A percentile compares a stretch with the other conserved stretches of the same genome.
Conservation (phyloP, 2,888 invertebrate species). For the Meteorus cinctellus region DNA sequence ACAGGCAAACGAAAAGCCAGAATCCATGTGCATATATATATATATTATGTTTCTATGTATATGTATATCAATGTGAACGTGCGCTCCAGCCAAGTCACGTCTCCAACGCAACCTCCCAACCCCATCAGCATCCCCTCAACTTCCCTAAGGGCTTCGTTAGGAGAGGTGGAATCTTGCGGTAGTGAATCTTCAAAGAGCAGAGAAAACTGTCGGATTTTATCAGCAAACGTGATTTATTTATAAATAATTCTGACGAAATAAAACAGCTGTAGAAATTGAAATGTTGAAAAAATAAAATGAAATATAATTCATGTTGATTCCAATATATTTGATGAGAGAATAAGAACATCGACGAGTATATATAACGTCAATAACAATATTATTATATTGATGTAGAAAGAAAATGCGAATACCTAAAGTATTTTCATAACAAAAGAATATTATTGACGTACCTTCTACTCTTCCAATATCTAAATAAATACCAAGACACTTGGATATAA, state of each 20-base stretch:
- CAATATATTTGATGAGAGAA: neutral
- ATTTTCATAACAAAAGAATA: too few relatives aligned
- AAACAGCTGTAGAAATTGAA: neutral
- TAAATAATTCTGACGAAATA: neutral
- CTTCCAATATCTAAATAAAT: too few relatives aligned
- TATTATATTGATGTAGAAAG: too few relatives aligned
- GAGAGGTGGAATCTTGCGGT: slow-evolving; percentile 7
- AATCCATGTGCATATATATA: neutral
- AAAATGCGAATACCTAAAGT: too few relatives aligned
- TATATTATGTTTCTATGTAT: too few relatives aligned
- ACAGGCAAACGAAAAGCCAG: neutral
- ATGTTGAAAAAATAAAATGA: neutral
- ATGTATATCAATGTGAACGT: slow-evolving; percentile 3
- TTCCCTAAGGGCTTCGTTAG: slow-evolving; percentile 18
- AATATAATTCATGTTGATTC: neutral
- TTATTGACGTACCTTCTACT: too few relatives aligned
- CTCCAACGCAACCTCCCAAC: neutral
- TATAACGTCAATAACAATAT: too few relatives aligned
- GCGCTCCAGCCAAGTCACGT: slow-evolving; percentile 18
- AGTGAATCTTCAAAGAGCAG: slow-evolving; percentile 3
- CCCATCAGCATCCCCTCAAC: slow-evolving; percentile 5
- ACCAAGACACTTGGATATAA: too few relatives aligned
- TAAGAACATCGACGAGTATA: too few relatives aligned
- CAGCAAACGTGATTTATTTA: slow-evolving; percentile 4
- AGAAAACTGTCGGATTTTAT: neutral